Evolutionary conservation across 2,888 invertebrate genomes (phyloP).

Genomic region (Patella depressa): DNA sequence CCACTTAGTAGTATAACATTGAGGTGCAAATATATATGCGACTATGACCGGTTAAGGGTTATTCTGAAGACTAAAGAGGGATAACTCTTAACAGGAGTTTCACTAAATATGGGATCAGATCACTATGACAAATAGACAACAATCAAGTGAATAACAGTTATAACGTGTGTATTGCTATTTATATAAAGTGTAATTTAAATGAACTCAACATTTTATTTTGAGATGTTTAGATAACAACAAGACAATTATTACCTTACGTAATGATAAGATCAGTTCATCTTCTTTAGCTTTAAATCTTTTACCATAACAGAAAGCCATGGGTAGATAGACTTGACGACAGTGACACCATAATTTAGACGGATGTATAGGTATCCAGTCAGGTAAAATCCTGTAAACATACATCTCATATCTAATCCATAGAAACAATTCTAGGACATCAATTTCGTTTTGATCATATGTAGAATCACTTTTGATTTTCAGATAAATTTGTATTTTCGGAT

Average conservation of each 20-base stretch:
- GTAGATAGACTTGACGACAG: slow-evolving; percentile 63
- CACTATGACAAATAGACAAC: too few relatives aligned
- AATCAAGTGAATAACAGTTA: too few relatives aligned
- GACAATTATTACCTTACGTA: slow-evolving; percentile 47
- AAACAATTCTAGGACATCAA: too few relatives aligned
- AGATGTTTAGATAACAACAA: background rate
- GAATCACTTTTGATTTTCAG: too few relatives aligned
- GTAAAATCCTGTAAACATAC: slow-evolving; percentile 47
- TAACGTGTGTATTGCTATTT: background rate
- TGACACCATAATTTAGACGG: slow-evolving; percentile 67
- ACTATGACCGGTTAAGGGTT: too few relatives aligned
- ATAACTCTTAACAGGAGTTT: too few relatives aligned
- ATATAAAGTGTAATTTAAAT: background rate
- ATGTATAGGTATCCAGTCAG: slow-evolving; percentile 63
- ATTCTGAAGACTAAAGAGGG: too few relatives aligned
- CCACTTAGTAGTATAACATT: too few relatives aligned
- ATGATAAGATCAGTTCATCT: slow-evolving; percentile 47
- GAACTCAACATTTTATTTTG: background rate
- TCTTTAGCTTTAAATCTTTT: slow-evolving; percentile 46
- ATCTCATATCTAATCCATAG: background rate
- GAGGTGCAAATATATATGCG: too few relatives aligned
- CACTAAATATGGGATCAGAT: too few relatives aligned
- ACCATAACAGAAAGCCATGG: slow-evolving; percentile 65
- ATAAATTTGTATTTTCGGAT: too few relatives aligned
- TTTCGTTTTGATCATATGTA: too few relatives aligned